Conservation (phyloP, 2,113 vertebrate genomes). For the Otis tarda region DNA sequence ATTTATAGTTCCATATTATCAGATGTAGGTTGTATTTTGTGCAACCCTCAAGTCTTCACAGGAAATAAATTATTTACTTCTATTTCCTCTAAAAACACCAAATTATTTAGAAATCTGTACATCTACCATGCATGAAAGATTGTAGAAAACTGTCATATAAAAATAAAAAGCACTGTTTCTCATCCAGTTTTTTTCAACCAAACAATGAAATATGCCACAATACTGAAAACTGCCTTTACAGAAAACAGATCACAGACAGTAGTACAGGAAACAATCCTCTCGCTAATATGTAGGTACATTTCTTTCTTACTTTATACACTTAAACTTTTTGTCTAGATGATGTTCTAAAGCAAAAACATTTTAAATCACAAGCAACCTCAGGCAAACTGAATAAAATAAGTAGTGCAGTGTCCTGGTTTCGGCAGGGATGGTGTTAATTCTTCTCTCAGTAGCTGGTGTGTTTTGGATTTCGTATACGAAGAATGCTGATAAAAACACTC, state of each 20-base stretch:
- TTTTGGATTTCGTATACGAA: no score
- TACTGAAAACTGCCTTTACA: neutral
- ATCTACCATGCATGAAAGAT: neutral
- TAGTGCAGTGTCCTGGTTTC: neutral
- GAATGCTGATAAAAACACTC: no score
- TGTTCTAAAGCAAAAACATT: neutral
- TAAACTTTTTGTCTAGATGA: neutral
- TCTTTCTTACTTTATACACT: neutral
- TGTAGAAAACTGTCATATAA: neutral
- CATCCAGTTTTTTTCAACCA: neutral
- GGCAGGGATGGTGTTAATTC: no score
- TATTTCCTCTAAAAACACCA: neutral
- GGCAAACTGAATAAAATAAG: neutral
- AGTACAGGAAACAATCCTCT: neutral
- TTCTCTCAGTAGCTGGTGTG: no score
- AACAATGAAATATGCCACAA: neutral
- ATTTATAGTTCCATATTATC: neutral
- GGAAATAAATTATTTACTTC: neutral
- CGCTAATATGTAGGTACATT: neutral
- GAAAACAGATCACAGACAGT: neutral
- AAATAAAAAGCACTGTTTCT: neutral
- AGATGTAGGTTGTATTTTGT: neutral
- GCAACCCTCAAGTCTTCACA: neutral
- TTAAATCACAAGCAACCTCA: neutral
- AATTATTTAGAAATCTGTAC: neutral